phyloP scores from a whole-genome alignment of 2,888 invertebrate genomes.

The Oligia latruncula region DNA sequence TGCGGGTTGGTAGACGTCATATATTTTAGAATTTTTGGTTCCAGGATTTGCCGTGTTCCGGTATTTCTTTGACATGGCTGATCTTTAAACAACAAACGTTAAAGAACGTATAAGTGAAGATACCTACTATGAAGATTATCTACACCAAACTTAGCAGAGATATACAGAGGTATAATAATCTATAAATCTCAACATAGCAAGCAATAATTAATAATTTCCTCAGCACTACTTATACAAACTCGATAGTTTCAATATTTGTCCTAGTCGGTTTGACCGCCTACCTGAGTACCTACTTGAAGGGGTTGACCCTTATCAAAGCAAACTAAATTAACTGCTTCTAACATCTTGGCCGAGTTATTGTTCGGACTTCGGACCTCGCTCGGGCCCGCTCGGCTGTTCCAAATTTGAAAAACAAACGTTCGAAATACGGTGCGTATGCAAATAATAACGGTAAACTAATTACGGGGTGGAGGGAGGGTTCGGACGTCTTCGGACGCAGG shows the following conservation, averaged over 20 bases:
- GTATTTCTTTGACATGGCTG: too few relatives aligned
- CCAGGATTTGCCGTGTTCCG: too few relatives aligned
- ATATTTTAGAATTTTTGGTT: too few relatives aligned
- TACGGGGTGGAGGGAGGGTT: constrained; percentile 61
- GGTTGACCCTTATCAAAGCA: constrained; percentile 88
- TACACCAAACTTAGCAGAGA: background rate
- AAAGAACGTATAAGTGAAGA: background rate
- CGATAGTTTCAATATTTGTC: constrained; percentile 83
- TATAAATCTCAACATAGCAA: constrained; percentile 58
- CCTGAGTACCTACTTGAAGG: constrained; percentile 81
- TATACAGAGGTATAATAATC: constrained; percentile 19
- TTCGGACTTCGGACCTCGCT: constrained; percentile 74
- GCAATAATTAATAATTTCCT: constrained; percentile 71
- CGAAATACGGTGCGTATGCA: constrained; percentile 67
- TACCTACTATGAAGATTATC: background rate
- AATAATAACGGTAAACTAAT: constrained; percentile 80
- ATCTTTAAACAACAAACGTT: too few relatives aligned
- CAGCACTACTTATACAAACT: constrained; percentile 69
- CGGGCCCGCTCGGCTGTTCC: constrained; percentile 73
- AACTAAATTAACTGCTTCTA: constrained; percentile 89
- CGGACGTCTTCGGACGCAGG: constrained; percentile 33
- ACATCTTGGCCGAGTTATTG: constrained; percentile 89
- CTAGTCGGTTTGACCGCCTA: constrained; percentile 79
- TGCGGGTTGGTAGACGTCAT: too few relatives aligned
- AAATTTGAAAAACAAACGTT: constrained; percentile 87